Evolutionary conservation across 2,797 vertebrate genomes (phyloP).

Genomic region (Onychomys arenicola): DNA sequence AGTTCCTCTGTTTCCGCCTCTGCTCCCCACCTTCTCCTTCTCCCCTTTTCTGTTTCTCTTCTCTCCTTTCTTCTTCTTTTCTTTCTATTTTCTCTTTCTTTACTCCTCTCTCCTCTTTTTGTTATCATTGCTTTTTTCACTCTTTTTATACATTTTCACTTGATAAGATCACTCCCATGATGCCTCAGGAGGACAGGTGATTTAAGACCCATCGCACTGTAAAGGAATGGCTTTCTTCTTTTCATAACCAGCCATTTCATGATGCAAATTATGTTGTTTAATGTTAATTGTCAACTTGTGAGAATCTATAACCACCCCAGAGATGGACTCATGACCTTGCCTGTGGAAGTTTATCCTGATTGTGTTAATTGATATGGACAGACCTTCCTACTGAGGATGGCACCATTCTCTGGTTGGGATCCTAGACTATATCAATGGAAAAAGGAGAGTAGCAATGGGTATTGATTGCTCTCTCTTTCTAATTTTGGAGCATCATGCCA

Average conservation of each 20-base stretch:
- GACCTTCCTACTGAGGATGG: background rate
- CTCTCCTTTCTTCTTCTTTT: accelerated
- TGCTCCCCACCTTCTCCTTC: accelerated
- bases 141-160: background rate
- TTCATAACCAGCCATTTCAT: background rate
- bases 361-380: background rate
- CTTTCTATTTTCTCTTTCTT: too few species aligned
- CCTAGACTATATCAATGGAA: background rate
- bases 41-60: background rate
- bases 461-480: background rate
- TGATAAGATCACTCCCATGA: background rate
- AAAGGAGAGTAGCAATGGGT: background rate
- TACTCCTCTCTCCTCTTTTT: background rate
- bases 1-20: too few species aligned
- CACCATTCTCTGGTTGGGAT: background rate
- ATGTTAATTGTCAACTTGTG: background rate
- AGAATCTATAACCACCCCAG: background rate
- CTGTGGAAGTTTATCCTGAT: background rate
- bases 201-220: background rate
- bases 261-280: background rate
- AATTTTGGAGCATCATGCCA: background rate
- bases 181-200: background rate
- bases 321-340: background rate
- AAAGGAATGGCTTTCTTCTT: background rate
- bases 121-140: background rate